Conservation (phyloP, 2,888 invertebrate species). For the Periphyllus acericola region DNA sequence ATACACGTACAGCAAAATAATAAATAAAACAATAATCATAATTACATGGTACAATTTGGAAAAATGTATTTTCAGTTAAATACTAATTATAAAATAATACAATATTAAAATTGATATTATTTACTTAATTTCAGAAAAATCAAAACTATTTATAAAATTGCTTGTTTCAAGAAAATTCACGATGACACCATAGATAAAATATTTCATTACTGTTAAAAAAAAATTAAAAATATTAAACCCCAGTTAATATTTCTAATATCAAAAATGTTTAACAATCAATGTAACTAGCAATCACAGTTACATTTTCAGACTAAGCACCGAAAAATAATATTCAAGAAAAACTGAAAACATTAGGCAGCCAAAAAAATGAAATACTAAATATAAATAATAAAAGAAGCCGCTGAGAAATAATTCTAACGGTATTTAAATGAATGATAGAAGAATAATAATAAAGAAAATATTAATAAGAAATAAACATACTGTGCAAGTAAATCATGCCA, state of each 20-base stretch:
- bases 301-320: slow-evolving; percentile 24
- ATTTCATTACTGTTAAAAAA: neutral
- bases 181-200: slow-evolving; percentile 2
- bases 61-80: neutral
- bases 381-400: slow-evolving; percentile 1
- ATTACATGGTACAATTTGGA: slow-evolving; percentile 6
- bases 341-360: neutral
- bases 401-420: neutral
- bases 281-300: slow-evolving; percentile 6
- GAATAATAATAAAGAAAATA: neutral
- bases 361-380: neutral
- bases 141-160: neutral
- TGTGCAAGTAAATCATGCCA: slow-evolving; percentile 71
- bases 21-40: slow-evolving; percentile 4
- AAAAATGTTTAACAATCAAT: neutral
- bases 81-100: neutral
- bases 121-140: neutral
- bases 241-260: neutral
- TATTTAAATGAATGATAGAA: slow-evolving; percentile 28
- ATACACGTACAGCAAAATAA: slow-evolving; percentile 26
- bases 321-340: neutral
- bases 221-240: neutral
- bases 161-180: slow-evolving; percentile 1
- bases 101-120: slow-evolving; percentile 13
- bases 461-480: neutral